These are phyloP conservation scores for Hippasteria phrygiana DNA, from an alignment of 53 echinoderm and acorn worm species.

Conservation along the genomic window DNA sequence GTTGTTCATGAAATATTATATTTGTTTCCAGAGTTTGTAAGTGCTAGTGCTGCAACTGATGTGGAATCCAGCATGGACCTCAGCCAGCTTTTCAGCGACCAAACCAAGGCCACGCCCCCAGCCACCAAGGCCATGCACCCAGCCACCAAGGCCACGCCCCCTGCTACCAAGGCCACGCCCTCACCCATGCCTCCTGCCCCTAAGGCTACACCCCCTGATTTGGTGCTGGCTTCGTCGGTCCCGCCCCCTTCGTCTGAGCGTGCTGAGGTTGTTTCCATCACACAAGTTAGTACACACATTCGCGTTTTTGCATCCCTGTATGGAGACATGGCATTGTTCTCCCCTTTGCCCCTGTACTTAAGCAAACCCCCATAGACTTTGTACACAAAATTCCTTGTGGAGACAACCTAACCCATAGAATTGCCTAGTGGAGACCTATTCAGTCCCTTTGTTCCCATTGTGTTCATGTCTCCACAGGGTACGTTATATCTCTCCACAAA, in stretches of 20 bases:
- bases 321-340: too few species aligned
- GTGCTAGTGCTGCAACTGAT: conserved; percentile 9
- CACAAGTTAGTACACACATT: neutral
- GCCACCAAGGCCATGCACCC: conserved; percentile 22
- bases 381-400: too few species aligned
- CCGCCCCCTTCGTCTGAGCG: neutral
- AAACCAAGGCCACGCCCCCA: neutral
- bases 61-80: conserved; percentile 53
- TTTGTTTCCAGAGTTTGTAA: conserved; percentile 25
- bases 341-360: too few species aligned
- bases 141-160: conserved; percentile 32
- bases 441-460: too few species aligned
- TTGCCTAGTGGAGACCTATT: too few species aligned
- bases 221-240: conserved; percentile 39
- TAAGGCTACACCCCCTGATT: conserved; percentile 66
- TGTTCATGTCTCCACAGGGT: too few species aligned
- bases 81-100: conserved; percentile 24
- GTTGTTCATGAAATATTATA: too few species aligned
- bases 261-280: neutral
- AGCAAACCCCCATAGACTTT: too few species aligned
- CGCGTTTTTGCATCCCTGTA: too few species aligned
- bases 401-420: too few species aligned
- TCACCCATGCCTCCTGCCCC: neutral
- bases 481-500: too few species aligned
- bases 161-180: neutral